Evolutionary conservation across 2,113 vertebrate genomes (phyloP), one percentile per base, ranked within the genome.

Genomic region (Coturnix japonica): DNA sequence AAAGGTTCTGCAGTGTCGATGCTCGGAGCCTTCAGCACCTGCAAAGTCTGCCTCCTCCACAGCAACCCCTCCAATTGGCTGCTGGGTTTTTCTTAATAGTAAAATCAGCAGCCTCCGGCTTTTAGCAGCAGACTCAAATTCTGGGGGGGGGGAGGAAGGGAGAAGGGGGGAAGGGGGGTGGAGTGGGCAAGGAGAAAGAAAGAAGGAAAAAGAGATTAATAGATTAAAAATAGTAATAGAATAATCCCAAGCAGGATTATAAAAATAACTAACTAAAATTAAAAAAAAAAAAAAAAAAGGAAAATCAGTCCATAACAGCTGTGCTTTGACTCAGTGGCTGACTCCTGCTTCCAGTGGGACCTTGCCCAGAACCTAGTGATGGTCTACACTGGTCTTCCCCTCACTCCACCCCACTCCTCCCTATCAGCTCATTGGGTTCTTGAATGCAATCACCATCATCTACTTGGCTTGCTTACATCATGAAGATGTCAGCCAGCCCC

Each of bases 331-430:
- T 95, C 87, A 95, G 67, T 61, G 60, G 28, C 20, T 17, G 13
- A 94, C 90, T 95, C 67, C 59, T 64, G 37, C 41, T 77, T 87
- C 75, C 93, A 94, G 49, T 59, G 90, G 85, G 93, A 91, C 46
- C 26, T 94, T 63, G 80, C 85, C 64, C 41, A 37, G 71, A 30
- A 49, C 3, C 35, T 61, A 37, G 30, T 57, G 54, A 79, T 47
- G 49, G 59, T 11, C 54, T 49, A 11, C 64, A 5, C 9, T 67
- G 93, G 39, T 60, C 72, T 54, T 73, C 63, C 67, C 46, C 78
- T 90, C 49, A 46, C 80, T 0, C 64, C 88, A 72, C 76, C 82
- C 54, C 64, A 35, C 84, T 81, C 84, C 85, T 94, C 93, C 91
- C 87, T 82, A 11, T 21, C 85, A 70, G 59, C 60, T 63, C 89